Evolutionary conservation across 2,797 vertebrate genomes (phyloP).

Genomic region (Bovichtus diacanthus): DNA sequence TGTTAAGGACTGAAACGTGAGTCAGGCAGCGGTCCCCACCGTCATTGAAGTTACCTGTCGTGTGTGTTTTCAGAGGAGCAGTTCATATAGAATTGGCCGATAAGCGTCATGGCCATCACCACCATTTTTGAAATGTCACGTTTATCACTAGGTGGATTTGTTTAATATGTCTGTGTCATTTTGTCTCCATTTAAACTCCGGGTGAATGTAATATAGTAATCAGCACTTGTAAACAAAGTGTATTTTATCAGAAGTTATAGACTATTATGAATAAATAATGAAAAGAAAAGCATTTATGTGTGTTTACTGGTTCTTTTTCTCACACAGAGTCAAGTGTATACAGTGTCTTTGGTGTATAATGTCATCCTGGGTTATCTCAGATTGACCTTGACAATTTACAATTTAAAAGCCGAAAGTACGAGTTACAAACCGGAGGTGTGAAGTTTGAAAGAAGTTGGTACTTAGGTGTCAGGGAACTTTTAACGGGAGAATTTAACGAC

Average conservation of each 20-base stretch:
- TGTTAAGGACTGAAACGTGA: conserved; percentile 49
- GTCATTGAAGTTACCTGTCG: conserved; percentile 33
- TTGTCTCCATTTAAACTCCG: conserved; percentile 85
- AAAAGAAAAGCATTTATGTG: conserved; percentile 48
- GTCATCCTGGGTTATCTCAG: no score
- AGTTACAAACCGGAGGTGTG: not conserved
- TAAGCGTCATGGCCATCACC: conserved; percentile 39
- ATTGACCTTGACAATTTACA: not conserved
- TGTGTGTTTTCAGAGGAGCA: conserved; percentile 41
- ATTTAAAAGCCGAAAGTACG: not conserved
- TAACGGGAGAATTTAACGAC: not conserved
- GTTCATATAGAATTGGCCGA: conserved; percentile 24
- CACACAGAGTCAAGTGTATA: not conserved
- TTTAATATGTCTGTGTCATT: conserved; percentile 69
- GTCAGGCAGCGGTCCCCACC: conserved; percentile 37
- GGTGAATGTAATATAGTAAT: conserved; percentile 89
- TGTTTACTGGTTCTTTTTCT: not conserved
- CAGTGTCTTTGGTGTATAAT: not conserved
- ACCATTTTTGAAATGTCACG: conserved; percentile 46
- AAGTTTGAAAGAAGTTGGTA: not conserved
- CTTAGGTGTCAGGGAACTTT: not conserved
- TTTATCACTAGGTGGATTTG: conserved; percentile 65
- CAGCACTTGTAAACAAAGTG: conserved; percentile 88
- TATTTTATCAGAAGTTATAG: conserved; percentile 87
- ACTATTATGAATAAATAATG: conserved; percentile 84